Percentiles rank a stretch among this genome's conserved stretches.
phyloP scores from a whole-genome alignment of 2,888 invertebrate species.

The Pachliopta kotzebuea region DNA sequence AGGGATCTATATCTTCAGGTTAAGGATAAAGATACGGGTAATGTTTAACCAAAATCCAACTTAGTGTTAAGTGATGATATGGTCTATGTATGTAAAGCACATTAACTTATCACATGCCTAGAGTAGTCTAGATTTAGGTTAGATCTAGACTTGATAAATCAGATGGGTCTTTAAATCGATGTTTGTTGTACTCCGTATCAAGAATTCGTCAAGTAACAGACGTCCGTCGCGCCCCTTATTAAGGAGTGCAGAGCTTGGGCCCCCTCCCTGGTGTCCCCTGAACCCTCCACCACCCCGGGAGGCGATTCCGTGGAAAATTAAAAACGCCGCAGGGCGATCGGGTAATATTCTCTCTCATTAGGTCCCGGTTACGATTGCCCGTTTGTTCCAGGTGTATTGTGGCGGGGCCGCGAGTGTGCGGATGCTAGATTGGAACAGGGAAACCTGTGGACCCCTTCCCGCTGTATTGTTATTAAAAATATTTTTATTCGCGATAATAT shows the following conservation, averaged over 20 bases:
- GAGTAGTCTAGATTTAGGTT: no score
- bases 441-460: neutral
- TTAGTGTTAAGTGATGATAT: no score
- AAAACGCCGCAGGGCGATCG: conserved; percentile 74
- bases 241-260: conserved; percentile 29
- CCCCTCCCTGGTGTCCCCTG: no score
- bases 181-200: neutral
- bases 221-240: conserved; percentile 26
- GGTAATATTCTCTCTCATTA: conserved; percentile 70
- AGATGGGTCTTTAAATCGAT: neutral
- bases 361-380: conserved; percentile 57
- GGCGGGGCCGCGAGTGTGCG: conserved; percentile 30
- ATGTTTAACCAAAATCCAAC: no score
- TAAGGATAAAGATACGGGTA: no score
- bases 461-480: conserved; percentile 3
- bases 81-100: no score
- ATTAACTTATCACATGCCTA: no score
- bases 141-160: no score
- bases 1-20: no score
- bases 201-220: conserved; percentile 22
- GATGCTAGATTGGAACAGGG: conserved; percentile 25
- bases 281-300: conserved; percentile 34
- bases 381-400: conserved; percentile 60
- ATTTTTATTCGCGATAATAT: conserved; percentile 11
- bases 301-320: conserved; percentile 77